Base-by-base conservation (phyloP, 2,888 invertebrate genomes). In the Julus scanicus region DNA sequence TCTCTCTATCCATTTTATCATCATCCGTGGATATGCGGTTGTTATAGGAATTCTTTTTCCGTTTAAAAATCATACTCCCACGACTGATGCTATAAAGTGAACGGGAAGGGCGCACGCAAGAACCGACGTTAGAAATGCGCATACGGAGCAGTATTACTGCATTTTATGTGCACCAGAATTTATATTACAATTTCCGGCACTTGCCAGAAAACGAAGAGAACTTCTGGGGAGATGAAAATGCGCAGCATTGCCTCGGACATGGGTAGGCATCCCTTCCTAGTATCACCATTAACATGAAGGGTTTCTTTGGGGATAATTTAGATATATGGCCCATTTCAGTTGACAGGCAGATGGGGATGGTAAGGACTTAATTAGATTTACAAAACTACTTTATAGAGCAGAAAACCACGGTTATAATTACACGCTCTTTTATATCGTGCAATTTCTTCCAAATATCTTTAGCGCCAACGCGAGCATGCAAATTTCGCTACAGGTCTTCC, bases 171-270 rank as follows among this genome's bases (percentile, higher is more conserved):
- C 80, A 37, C 13, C 80, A 80, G 80, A 80, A 80, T 80, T 80
- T 80, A 80, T 80, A 80, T 80, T 80, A 80, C 80, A 80, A 80
- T 80, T 80, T 80, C 80, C 80, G 80, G 80, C 80, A 80, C 80
- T 80, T 80, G 80, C 80, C 80, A 80, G 80, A 80, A 80, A 80
- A 37, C 80, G 80, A 80, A 13, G 2, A 63, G 63, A 17, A 80
- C 37, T 80, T 80, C 37, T 80, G 80, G 80, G 37, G 80, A 20
- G 80, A 80, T 13, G 80, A 37, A 71, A 71, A 71, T 29, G n/a
- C 57, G n/a, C n/a, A n/a, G 71, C 20, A 71, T 29, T 29, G 80
- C 80, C 80, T 80, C 37, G 80, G 80, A 80, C 80, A 80, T 37
- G 37, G 80, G 29, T 29, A 29, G 3, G 20, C 71, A 71, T 80